Conservation (phyloP, 2,113 vertebrate species). For the Azemiops feae region DNA sequence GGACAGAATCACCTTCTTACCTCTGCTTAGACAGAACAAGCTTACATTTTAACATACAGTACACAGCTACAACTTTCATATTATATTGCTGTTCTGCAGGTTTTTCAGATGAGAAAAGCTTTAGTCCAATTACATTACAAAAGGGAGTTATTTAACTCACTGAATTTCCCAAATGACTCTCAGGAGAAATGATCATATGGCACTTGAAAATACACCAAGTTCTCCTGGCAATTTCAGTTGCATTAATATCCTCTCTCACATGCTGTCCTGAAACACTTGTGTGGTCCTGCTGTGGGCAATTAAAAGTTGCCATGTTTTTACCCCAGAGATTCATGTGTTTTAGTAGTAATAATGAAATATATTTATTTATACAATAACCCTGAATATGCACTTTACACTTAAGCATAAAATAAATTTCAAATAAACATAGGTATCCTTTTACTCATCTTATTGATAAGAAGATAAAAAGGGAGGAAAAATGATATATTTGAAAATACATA, state of each 20-base stretch:
- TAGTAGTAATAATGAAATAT: slow-evolving; percentile 23
- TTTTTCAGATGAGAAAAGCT: slow-evolving; percentile 20
- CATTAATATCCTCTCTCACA: neutral
- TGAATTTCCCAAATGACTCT: slow-evolving; percentile 29
- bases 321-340: slow-evolving; percentile 21
- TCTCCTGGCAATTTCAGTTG: neutral
- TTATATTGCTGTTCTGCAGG: neutral
- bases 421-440: neutral
- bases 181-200: neutral
- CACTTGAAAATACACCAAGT: neutral
- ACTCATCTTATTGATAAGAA: neutral
- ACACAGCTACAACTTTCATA: neutral
- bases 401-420: slow-evolving; percentile 23
- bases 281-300: slow-evolving; percentile 10
- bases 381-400: neutral
- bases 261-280: neutral
- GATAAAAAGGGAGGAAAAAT: neutral
- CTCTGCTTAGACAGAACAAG: neutral
- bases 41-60: neutral
- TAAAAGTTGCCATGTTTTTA: neutral
- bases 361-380: slow-evolving; percentile 17
- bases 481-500: slow-evolving; percentile 13
- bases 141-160: slow-evolving; percentile 34
- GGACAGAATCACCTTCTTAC: neutral
- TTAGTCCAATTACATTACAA: slow-evolving; percentile 30